These are phyloP conservation scores for Myotis findleyi DNA, from an alignment of 2,797 vertebrate species.

Conservation along the genomic window DNA sequence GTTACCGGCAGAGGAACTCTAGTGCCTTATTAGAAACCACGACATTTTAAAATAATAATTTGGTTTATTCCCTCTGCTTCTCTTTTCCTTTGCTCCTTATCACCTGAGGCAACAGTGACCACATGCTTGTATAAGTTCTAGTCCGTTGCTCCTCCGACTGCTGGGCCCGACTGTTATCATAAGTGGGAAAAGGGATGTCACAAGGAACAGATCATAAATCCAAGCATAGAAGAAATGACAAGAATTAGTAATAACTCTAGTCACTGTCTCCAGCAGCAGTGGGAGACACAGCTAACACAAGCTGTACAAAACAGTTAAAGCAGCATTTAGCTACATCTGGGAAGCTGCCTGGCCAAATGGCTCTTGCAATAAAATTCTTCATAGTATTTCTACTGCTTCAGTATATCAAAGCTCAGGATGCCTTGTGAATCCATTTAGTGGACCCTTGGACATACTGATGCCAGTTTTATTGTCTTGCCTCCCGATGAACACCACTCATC, in stretches of 20 bases:
- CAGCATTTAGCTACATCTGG: background rate
- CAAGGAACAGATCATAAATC: background rate
- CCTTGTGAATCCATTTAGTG: background rate
- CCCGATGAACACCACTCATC: background rate
- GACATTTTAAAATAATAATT: slow-evolving; percentile 17
- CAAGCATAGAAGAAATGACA: background rate
- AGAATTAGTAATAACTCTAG: background rate
- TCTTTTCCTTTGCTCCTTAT: background rate
- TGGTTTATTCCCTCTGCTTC: background rate
- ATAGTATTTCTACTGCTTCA: background rate
- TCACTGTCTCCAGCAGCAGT: background rate
- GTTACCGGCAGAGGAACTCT: slow-evolving; percentile 10
- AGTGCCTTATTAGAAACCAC: slow-evolving; percentile 9
- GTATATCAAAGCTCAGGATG: background rate
- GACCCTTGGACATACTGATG: background rate
- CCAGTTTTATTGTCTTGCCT: background rate
- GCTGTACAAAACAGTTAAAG: background rate
- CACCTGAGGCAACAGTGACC: background rate
- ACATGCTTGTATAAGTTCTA: background rate
- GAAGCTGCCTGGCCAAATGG: background rate
- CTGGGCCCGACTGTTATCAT: background rate
- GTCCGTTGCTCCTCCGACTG: background rate
- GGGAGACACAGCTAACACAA: background rate
- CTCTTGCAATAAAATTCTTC: slow-evolving; percentile 16
- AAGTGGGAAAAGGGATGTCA: background rate